Conservation (phyloP, 1,140 invertebrate genomes). For the Maniola jurtina region DNA sequence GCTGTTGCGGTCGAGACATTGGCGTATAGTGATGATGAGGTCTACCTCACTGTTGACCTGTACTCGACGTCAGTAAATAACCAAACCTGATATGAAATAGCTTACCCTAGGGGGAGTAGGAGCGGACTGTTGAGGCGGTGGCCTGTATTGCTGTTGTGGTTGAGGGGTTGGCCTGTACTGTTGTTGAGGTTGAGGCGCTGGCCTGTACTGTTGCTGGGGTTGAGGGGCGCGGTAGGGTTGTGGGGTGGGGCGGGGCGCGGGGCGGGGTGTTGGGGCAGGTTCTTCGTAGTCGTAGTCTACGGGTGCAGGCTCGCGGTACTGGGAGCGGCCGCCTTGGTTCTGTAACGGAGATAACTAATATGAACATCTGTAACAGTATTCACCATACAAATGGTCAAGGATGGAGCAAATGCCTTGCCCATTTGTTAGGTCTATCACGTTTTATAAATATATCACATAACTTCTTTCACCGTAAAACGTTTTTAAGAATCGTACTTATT, state of each 20-base stretch:
- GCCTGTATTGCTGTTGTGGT: conserved; percentile 35
- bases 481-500: too few relatives aligned
- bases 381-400: too few relatives aligned
- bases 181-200: conserved; percentile 35
- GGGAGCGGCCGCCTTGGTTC: conserved; percentile 41
- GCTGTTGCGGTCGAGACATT: conserved; percentile 33
- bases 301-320: conserved; percentile 41
- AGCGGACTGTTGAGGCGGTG: conserved; percentile 38
- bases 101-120: conserved; percentile 61
- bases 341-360: conserved; percentile 3
- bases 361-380: too few relatives aligned
- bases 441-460: too few relatives aligned
- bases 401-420: too few relatives aligned
- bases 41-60: too few relatives aligned
- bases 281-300: conserved; percentile 75
- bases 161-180: conserved; percentile 39
- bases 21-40: too few relatives aligned
- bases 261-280: conserved; percentile 41
- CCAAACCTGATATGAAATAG: neutral
- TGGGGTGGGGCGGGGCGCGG: conserved; percentile 37
- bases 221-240: conserved; percentile 28
- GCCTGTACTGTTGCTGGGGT: conserved; percentile 38
- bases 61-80: too few relatives aligned
- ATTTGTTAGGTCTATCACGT: too few relatives aligned
- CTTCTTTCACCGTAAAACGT: too few relatives aligned